phyloP scores from a whole-genome alignment of 2,797 vertebrate genomes.

The Lophotriccus pileatus region DNA sequence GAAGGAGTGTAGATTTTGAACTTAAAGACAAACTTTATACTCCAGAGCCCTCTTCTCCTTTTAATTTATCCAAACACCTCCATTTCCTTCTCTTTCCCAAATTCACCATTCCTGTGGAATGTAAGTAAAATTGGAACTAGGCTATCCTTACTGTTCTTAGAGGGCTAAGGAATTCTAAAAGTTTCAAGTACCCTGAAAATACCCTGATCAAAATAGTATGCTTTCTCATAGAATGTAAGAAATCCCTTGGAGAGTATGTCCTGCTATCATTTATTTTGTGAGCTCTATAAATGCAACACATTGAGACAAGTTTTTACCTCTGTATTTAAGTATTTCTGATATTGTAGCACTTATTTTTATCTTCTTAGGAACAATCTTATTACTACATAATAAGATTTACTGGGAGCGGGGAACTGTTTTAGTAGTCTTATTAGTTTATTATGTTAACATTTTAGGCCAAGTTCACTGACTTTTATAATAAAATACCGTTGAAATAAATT shows the following conservation, averaged over 20 bases:
- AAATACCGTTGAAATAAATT: slow-evolving; percentile 58
- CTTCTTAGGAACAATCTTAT: not conserved
- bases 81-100: not conserved
- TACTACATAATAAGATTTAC: slow-evolving; percentile 8
- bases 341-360: slow-evolving; percentile 4
- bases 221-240: slow-evolving; percentile 40
- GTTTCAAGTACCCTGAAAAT: slow-evolving; percentile 17
- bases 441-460: slow-evolving; percentile 42
- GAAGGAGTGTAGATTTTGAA: not conserved
- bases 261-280: slow-evolving; percentile 58
- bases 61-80: not conserved
- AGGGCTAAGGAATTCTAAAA: slow-evolving; percentile 28
- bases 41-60: not conserved
- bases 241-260: slow-evolving; percentile 47
- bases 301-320: slow-evolving; percentile 17
- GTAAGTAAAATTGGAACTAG: not conserved
- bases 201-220: slow-evolving; percentile 37
- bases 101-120: not conserved
- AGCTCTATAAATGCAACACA: slow-evolving; percentile 42
- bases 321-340: slow-evolving; percentile 49
- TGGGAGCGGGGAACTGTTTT: not conserved
- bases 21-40: not conserved
- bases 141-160: slow-evolving; percentile 2
- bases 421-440: slow-evolving; percentile 41
- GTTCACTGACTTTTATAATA: slow-evolving; percentile 42